These are phyloP conservation scores for Tylochromis polylepis DNA, from an alignment of 2,113 vertebrate genomes.

Conservation along the genomic window DNA sequence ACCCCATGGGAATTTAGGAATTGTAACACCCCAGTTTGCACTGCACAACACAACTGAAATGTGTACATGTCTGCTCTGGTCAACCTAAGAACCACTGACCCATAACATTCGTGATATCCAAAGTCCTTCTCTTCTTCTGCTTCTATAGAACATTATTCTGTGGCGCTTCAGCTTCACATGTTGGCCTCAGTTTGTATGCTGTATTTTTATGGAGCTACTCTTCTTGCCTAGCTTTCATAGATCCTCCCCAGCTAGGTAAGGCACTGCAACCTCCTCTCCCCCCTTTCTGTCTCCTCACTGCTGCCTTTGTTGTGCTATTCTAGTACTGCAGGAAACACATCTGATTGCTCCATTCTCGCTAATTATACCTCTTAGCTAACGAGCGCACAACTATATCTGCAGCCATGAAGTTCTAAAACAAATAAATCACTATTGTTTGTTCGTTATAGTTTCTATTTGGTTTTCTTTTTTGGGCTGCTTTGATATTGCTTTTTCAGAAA, in stretches of 20 bases:
- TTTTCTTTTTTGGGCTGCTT: not conserved
- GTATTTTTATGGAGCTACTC: not conserved
- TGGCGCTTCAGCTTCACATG: not conserved
- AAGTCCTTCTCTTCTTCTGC: not conserved
- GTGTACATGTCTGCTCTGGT: not conserved
- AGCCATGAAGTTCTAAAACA: not conserved
- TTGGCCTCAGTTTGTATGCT: not conserved
- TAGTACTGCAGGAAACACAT: not conserved
- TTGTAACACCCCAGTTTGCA: not conserved
- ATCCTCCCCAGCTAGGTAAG: conserved; percentile 16
- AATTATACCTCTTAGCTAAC: not conserved
- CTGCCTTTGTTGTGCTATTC: not conserved
- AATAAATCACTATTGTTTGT: not conserved
- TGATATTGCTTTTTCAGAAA: conserved; percentile 27
- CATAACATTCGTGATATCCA: not conserved
- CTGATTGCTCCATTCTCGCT: not conserved
- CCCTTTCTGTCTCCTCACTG: not conserved
- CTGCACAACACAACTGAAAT: not conserved
- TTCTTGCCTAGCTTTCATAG: not conserved
- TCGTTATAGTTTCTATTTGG: not conserved
- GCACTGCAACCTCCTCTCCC: conserved; percentile 10
- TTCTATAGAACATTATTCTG: not conserved
- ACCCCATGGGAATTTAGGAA: not conserved
- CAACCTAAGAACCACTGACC: not conserved
- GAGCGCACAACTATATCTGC: not conserved